Evolutionary conservation across 2,113 vertebrate species (phyloP).

Genomic region (Daphoenositta chrysoptera): DNA sequence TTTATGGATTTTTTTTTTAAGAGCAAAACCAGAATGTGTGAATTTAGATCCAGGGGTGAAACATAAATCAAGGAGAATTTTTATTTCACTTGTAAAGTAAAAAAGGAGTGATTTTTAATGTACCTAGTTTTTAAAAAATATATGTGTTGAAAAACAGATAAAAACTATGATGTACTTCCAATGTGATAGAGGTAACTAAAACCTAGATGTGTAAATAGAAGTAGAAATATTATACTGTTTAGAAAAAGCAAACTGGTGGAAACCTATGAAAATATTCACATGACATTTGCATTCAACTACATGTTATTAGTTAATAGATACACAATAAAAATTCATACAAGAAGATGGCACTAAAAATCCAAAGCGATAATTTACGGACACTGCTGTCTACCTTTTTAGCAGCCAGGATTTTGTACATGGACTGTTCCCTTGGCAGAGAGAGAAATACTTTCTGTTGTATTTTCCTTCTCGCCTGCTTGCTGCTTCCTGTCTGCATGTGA

Average conservation of each 20-base stretch:
- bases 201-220: background rate
- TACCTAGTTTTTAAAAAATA: background rate
- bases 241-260: background rate
- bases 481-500: slow-evolving; percentile 44
- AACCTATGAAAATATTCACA: background rate
- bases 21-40: slow-evolving; percentile 3
- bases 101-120: background rate
- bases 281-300: background rate
- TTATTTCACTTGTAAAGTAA: background rate
- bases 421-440: slow-evolving; percentile 9
- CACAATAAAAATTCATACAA: background rate
- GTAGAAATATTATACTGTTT: background rate
- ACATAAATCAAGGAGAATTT: background rate
- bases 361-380: background rate
- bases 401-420: slow-evolving; percentile 12
- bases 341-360: background rate
- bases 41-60: slow-evolving; percentile 35
- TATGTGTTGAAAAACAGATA: background rate
- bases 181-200: background rate
- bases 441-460: slow-evolving; percentile 37
- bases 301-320: background rate
- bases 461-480: slow-evolving; percentile 25
- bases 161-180: background rate
- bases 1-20: background rate
- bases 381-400: background rate